Conservation (phyloP, 2,888 invertebrate genomes). For the Acleris emargana region DNA sequence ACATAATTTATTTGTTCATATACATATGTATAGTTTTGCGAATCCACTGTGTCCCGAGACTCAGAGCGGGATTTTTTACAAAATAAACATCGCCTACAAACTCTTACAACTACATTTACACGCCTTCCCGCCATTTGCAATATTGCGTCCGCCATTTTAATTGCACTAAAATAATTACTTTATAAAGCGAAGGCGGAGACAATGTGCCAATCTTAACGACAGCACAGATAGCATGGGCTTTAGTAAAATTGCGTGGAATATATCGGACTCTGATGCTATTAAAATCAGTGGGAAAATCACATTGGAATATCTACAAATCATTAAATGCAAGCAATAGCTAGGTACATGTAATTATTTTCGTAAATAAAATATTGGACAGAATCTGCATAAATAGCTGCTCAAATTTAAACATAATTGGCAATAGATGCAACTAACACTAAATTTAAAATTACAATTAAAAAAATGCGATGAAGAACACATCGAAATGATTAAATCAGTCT, state of each 20-base stretch:
- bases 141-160: slow-evolving; percentile 67
- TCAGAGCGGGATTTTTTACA: slow-evolving; percentile 77
- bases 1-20: slow-evolving; percentile 84
- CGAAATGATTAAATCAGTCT: slow-evolving; percentile 40
- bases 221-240: slow-evolving; percentile 21
- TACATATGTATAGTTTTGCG: slow-evolving; percentile 83
- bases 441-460: slow-evolving; percentile 38
- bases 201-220: slow-evolving; percentile 41
- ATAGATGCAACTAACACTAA: slow-evolving; percentile 17
- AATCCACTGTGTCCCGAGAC: slow-evolving; percentile 82
- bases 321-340: not conserved
- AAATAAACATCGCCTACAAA: slow-evolving; percentile 77
- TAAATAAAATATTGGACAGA: slow-evolving; percentile 15
- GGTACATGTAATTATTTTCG: slow-evolving; percentile 5
- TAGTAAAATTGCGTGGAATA: not conserved
- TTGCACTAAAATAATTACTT: slow-evolving; percentile 69
- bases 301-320: slow-evolving; percentile 1
- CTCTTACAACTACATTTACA: slow-evolving; percentile 72
- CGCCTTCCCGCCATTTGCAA: slow-evolving; percentile 55
- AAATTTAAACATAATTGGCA: slow-evolving; percentile 24
- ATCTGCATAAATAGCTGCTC: slow-evolving; percentile 19
- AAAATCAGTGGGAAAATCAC: not conserved
- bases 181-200: slow-evolving; percentile 61
- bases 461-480: slow-evolving; percentile 41
- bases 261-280: not conserved